A percentile compares a stretch with the other conserved stretches of the same genome.
These are phyloP conservation scores for Alviniconcha marisindica DNA, from an alignment of 1,140 invertebrate species.

Conservation along the genomic window DNA sequence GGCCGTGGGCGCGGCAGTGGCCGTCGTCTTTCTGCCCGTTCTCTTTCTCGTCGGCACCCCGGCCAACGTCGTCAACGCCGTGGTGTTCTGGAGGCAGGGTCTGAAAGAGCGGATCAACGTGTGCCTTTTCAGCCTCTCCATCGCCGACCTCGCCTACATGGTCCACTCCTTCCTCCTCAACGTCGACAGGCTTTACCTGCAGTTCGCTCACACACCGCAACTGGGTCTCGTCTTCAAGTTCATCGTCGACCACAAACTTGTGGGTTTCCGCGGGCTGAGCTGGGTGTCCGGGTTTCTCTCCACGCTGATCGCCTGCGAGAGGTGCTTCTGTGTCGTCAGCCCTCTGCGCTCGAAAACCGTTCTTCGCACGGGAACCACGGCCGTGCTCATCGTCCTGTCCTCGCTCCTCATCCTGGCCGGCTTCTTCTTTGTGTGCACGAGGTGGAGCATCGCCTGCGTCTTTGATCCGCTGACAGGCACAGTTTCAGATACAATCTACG, in stretches of 20 bases:
- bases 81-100: conserved; percentile 15
- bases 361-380: neutral
- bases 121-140: neutral
- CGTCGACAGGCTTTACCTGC: conserved; percentile 12
- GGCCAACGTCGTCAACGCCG: conserved; percentile 5
- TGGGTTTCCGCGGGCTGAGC: neutral
- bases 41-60: neutral
- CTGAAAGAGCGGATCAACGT: neutral
- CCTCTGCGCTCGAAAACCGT: neutral
- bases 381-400: neutral
- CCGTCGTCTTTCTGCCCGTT: neutral
- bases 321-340: conserved; percentile 33
- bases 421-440: neutral
- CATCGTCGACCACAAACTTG: neutral
- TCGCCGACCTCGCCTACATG: neutral
- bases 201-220: neutral
- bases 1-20: conserved; percentile 1
- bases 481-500: neutral
- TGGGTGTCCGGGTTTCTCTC: conserved; percentile 28
- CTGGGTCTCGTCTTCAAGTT: neutral
- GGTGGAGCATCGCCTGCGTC: neutral
- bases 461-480: neutral
- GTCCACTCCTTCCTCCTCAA: conserved; percentile 7
- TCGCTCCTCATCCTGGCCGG: conserved; percentile 3
- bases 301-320: conserved; percentile 15